Percentiles rank a stretch among this genome's conserved stretches.
phyloP scores from a whole-genome alignment of 2,797 vertebrate genomes.

The Propithecus deckenii region DNA sequence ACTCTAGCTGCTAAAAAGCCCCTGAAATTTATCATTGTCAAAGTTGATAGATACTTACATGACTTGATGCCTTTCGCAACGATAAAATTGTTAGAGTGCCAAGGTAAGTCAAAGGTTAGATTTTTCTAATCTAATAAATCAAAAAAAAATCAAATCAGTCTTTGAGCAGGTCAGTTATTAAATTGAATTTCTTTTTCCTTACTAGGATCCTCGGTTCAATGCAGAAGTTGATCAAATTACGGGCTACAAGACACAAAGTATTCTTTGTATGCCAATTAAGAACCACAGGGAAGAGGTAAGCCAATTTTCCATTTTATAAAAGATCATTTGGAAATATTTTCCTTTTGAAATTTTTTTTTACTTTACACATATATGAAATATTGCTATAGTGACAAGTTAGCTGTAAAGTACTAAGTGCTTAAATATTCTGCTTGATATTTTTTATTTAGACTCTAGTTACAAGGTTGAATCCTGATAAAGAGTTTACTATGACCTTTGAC shows the following conservation, averaged over 20 bases:
- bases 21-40: background rate
- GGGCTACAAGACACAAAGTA: conserved; percentile 97
- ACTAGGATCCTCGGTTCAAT: conserved; percentile 96
- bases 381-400: background rate
- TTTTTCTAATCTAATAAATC: conserved; percentile 57
- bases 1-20: background rate
- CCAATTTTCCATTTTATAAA: conserved; percentile 35
- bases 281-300: conserved; percentile 97
- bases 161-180: conserved; percentile 56
- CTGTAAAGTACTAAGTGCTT: background rate
- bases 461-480: background rate
- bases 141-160: conserved; percentile 52
- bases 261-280: conserved; percentile 99
- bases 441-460: background rate
- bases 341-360: background rate
- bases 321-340: background rate
- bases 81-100: conserved; percentile 42
- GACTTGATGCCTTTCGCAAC: background rate
- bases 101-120: conserved; percentile 43
- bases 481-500: background rate
- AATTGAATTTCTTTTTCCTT: conserved; percentile 71
- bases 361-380: background rate
- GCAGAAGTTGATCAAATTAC: conserved; percentile 98
- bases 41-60: background rate
- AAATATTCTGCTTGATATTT: background rate